Conservation (phyloP, 2,888 invertebrate genomes). For the Protonemura montana region DNA sequence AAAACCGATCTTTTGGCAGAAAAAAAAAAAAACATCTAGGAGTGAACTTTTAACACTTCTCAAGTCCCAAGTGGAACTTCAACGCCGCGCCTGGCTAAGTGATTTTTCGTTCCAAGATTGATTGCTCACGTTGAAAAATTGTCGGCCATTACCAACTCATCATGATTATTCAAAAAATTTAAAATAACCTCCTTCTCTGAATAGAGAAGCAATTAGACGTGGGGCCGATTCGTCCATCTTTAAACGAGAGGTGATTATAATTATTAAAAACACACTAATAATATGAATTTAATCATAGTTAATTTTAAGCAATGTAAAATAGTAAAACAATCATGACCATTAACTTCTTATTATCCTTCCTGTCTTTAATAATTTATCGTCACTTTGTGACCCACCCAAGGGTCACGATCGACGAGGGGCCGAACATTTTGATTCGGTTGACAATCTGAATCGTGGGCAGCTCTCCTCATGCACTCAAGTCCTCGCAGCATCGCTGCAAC, state of each 20-base stretch:
- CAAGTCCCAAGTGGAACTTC: background rate
- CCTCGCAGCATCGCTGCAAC: too few species aligned
- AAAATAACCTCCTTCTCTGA: background rate
- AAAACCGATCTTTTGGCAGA: background rate
- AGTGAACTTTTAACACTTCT: background rate
- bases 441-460: constrained; percentile 18
- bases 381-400: constrained; percentile 37
- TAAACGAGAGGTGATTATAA: background rate
- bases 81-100: background rate
- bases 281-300: background rate
- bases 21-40: background rate
- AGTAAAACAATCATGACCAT: background rate
- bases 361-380: constrained; percentile 40
- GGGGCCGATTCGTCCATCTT: background rate
- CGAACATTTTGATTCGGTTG: background rate
- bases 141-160: background rate
- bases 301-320: background rate
- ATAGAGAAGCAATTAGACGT: background rate
- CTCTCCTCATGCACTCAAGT: background rate
- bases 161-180: background rate
- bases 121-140: background rate
- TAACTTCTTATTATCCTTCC: constrained; percentile 33
- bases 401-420: background rate
- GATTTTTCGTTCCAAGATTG: background rate
- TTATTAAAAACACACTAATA: background rate